Evolutionary conservation across 2,113 vertebrate genomes (phyloP), one percentile per base, ranked within the genome.

Genomic region (Oryzias celebensis): DNA sequence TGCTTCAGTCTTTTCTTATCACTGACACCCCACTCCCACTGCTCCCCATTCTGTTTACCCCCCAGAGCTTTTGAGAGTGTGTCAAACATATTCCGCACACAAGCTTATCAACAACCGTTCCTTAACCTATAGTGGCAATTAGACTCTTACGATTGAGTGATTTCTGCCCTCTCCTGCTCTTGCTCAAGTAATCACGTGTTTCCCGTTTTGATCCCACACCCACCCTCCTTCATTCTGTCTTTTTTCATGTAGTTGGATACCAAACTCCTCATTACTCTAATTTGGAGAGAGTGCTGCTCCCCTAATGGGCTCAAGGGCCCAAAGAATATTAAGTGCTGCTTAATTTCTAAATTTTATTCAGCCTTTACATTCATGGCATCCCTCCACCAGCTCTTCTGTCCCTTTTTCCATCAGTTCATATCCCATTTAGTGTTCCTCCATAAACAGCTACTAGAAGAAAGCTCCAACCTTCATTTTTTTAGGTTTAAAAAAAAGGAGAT

Each of bases 261-360:
- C 78, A 78, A 84, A 84, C 71, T 74, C 77, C 82, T 80, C 78
- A 82, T 85, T 82, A 83, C 71, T 73, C 60, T 75, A 83, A 89
- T 87, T 85, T 84, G 59, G 73, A 65, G 68, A 70, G 73, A 68
- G 68, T 22, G 62, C 56, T 7, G 52, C 73, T 74, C 68, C 77
- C 68, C 73, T 86, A 88, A 89, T 89, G 77, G 85, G 72, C 74
- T 72, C 36, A 16, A 70, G 71, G 75, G 52, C 54, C 71, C 4
- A 8, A 80, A 58, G 77, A 89, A 85, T 86, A 85, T 88, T 78
- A 89, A 88, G 82, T 86, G 77, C 68, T 80, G 64, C 70, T 85
- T 87, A 84, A 87, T 87, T 82, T 78, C 86, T 78, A 71, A 63
- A 86, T 81, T 81, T 68, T 81, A 86, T 87, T 86, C 82, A 79